Conservation (phyloP, 2,113 vertebrate genomes). For the Phaethornis superciliosus region DNA sequence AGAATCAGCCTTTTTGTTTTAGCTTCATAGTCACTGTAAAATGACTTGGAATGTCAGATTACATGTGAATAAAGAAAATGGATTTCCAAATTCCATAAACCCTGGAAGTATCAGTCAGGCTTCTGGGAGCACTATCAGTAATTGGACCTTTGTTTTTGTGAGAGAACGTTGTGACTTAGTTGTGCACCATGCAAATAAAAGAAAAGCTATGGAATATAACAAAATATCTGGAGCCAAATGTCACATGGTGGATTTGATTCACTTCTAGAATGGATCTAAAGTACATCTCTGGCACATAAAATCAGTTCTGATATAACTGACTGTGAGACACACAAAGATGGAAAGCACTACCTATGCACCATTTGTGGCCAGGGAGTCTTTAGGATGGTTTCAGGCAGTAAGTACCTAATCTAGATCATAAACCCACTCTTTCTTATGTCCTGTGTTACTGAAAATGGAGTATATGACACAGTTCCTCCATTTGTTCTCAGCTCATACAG, state of each 20-base stretch:
- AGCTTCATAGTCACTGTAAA: not conserved
- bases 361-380: not conserved
- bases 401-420: not conserved
- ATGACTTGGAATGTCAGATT: not conserved
- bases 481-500: not conserved
- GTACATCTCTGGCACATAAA: not conserved
- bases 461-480: not conserved
- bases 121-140: not conserved
- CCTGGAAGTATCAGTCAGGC: not conserved
- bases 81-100: not conserved
- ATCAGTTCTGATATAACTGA: not conserved
- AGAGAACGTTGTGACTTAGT: not conserved
- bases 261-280: not conserved
- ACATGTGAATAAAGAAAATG: not conserved
- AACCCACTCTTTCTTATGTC: not conserved
- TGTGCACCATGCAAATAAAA: not conserved
- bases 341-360: not conserved
- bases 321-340: not conserved
- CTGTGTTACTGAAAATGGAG: not conserved
- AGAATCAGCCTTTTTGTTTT: conserved; percentile 42
- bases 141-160: not conserved
- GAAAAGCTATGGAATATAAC: not conserved
- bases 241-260: accelerated
- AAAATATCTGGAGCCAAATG: not conserved
- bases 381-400: not conserved